phyloP scores from a whole-genome alignment of 2,888 invertebrate species.

The Polymixis lichenea region DNA sequence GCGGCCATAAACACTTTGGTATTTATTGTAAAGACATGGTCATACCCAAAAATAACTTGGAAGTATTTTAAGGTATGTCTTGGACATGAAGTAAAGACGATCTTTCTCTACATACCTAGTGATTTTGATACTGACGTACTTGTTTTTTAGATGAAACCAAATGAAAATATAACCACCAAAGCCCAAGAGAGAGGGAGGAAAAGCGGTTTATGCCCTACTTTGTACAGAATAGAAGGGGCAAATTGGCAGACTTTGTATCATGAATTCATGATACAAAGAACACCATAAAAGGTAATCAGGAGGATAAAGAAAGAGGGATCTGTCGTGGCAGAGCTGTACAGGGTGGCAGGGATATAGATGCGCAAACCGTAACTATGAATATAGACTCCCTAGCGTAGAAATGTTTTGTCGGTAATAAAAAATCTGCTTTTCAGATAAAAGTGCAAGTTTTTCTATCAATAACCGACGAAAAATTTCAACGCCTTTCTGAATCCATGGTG shows the following conservation, averaged over 20 bases:
- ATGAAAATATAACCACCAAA: not conserved
- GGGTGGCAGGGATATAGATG: too few relatives aligned
- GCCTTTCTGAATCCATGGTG: too few relatives aligned
- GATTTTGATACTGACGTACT: not conserved
- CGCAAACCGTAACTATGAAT: too few relatives aligned
- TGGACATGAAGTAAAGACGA: not conserved
- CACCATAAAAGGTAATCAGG: not conserved
- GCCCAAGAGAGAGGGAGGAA: not conserved
- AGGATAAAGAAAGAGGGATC: not conserved
- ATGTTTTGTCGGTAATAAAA: too few relatives aligned
- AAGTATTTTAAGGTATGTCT: conserved; percentile 1
- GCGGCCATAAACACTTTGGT: conserved; percentile 33
- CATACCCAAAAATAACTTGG: conserved; percentile 30
- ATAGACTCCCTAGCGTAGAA: too few relatives aligned
- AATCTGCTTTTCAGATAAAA: too few relatives aligned
- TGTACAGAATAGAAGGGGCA: not conserved
- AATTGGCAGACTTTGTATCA: not conserved
- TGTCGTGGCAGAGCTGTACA: not conserved
- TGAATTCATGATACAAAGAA: too few relatives aligned
- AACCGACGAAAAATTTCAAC: too few relatives aligned
- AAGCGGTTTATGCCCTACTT: not conserved
- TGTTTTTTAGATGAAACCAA: not conserved
- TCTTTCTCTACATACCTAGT: not conserved
- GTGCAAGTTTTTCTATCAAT: too few relatives aligned
- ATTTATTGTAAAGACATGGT: conserved; percentile 43